Percentiles rank a stretch among this genome's conserved stretches.
Evolutionary conservation across 2,113 vertebrate genomes (phyloP).

Genomic region (Oenanthe melanoleuca): DNA sequence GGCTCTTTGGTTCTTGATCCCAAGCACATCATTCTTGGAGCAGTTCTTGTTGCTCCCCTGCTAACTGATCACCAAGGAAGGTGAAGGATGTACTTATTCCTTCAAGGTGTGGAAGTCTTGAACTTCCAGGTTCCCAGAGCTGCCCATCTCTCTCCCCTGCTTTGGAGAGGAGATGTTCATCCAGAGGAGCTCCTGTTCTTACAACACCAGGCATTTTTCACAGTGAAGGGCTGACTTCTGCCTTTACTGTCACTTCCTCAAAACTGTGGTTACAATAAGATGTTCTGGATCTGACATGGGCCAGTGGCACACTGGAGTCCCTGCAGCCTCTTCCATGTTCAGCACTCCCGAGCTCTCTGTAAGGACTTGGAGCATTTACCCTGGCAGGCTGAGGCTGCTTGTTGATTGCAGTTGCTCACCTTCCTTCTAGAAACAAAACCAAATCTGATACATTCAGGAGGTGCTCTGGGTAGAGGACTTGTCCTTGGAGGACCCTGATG

Average conservation of each 20-base stretch:
- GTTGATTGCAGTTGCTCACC: background rate
- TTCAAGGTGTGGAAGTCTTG: background rate
- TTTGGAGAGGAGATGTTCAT: background rate
- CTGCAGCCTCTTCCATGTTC: background rate
- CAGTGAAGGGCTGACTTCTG: background rate
- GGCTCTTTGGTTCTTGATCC: accelerated
- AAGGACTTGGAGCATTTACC: background rate
- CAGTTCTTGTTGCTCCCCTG: background rate
- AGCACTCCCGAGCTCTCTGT: accelerated
- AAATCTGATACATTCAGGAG: background rate
- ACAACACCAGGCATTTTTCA: background rate
- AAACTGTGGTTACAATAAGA: background rate
- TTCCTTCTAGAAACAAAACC: background rate
- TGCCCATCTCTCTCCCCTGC: background rate
- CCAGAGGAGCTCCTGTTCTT: background rate
- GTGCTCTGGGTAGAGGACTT: background rate
- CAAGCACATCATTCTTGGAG: background rate
- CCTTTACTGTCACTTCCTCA: background rate
- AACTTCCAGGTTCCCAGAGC: background rate
- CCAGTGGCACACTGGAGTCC: background rate
- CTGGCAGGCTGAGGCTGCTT: background rate
- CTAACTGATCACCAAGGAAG: background rate
- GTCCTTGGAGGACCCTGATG: background rate
- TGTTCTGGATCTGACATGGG: background rate
- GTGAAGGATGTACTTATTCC: background rate